A percentile compares a stretch with the other conserved stretches of the same genome.
Evolutionary conservation across 2,888 invertebrate genomes (phyloP).

Genomic region (Rambutsinella grinnellia): DNA sequence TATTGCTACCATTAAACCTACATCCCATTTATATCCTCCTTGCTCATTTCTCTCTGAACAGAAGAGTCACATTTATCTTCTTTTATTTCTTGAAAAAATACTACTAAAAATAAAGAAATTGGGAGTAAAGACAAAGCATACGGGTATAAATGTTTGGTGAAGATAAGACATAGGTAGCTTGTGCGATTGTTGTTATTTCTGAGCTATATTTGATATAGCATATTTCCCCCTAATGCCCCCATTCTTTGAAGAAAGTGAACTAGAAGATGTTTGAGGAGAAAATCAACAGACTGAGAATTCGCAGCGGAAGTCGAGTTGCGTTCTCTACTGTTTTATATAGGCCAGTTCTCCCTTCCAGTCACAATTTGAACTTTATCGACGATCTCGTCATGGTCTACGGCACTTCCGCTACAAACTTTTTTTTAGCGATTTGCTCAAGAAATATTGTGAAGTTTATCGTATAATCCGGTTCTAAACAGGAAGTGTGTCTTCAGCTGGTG

Average conservation of each 20-base stretch:
- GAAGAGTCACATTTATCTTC: background rate
- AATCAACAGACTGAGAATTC: background rate
- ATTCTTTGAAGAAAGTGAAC: background rate
- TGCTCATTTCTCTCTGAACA: background rate
- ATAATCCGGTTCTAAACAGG: no score
- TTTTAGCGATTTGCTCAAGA: no score
- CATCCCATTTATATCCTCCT: background rate
- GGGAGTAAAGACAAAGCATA: background rate
- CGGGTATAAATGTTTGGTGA: no score
- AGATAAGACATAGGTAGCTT: no score
- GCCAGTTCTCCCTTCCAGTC: background rate
- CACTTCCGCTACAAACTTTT: no score
- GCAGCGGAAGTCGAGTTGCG: background rate
- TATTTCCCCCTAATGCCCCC: background rate
- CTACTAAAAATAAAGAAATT: background rate
- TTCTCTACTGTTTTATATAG: background rate
- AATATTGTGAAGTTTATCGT: no score
- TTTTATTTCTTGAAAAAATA: no score
- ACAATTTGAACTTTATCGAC: background rate
- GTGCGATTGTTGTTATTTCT: background rate
- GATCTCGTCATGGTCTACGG: no score
- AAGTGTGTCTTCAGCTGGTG: no score
- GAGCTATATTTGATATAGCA: background rate
- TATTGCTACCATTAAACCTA: background rate
- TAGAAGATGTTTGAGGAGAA: background rate